Evolutionary conservation across 2,888 invertebrate species (phyloP).

Genomic region (Eulithis testata): DNA sequence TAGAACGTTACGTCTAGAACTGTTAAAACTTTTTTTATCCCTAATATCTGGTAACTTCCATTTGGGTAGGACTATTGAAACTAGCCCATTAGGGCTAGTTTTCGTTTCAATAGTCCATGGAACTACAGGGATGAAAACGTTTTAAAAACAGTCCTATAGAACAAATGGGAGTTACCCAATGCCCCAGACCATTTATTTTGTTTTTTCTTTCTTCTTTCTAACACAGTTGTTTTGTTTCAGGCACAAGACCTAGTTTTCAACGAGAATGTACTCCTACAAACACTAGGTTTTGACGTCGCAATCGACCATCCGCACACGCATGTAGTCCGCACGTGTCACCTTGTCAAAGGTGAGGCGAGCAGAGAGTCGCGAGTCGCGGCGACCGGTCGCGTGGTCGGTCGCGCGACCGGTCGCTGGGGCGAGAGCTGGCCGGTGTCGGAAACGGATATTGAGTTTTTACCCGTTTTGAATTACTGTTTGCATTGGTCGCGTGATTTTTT

Average conservation of each 20-base stretch:
- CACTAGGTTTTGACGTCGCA: constrained; percentile 98
- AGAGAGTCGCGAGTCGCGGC: constrained; percentile 30
- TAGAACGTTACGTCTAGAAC: too few relatives aligned
- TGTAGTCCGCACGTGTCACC: constrained; percentile 97
- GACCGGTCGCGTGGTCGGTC: constrained; percentile 14
- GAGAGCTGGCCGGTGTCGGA: constrained; percentile 16
- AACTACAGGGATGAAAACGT: too few relatives aligned
- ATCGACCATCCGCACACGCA: constrained; percentile 99
- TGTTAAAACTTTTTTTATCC: too few relatives aligned
- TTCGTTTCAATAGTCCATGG: too few relatives aligned
- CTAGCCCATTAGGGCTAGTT: too few relatives aligned
- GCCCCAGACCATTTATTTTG: too few relatives aligned
- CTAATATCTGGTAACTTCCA: too few relatives aligned
- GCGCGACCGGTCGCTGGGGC: constrained; percentile 8
- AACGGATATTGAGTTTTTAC: constrained; percentile 15
- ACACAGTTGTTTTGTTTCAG: constrained; percentile 69
- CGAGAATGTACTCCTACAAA: constrained; percentile 98
- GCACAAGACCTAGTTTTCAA: constrained; percentile 97
- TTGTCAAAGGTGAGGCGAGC: constrained; percentile 92
- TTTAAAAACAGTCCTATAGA: too few relatives aligned
- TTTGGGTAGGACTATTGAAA: too few relatives aligned
- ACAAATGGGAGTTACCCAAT: too few relatives aligned
- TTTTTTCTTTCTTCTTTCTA: constrained; percentile 1
- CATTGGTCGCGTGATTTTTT: too few relatives aligned
- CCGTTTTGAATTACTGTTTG: constrained; percentile 1